These are phyloP conservation scores for Athripsodes cinereus DNA, from an alignment of 2,888 invertebrate genomes.

Conservation along the genomic window DNA sequence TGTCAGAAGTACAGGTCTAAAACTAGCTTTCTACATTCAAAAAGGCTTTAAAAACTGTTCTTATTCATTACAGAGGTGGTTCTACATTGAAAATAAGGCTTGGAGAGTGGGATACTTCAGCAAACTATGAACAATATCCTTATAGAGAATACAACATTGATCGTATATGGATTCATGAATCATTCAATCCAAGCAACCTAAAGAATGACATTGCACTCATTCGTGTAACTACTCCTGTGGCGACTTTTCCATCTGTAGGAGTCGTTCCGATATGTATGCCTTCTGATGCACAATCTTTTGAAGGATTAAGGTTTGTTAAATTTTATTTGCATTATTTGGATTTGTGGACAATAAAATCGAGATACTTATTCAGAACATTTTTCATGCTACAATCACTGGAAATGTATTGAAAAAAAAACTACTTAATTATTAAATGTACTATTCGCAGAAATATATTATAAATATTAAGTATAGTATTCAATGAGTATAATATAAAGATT, in stretches of 20 bases:
- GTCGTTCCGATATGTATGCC: conserved; percentile 60
- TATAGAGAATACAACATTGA: conserved; percentile 56
- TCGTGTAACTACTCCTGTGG: conserved; percentile 54
- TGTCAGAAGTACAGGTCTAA: too few species aligned
- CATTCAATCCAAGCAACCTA: conserved; percentile 64
- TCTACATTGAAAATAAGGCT: conserved; percentile 57
- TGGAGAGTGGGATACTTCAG: conserved; percentile 70
- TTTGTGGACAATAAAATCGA: too few species aligned
- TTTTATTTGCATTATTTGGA: too few species aligned
- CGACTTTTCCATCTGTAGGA: conserved; percentile 46
- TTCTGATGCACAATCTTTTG: conserved; percentile 37
- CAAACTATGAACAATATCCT: conserved; percentile 57
- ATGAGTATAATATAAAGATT: too few species aligned
- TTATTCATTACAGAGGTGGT: conserved; percentile 27
- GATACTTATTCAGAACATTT: too few species aligned
- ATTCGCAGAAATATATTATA: too few species aligned
- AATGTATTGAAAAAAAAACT: too few species aligned
- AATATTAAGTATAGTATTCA: too few species aligned
- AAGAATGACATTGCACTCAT: conserved; percentile 79
- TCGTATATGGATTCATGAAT: conserved; percentile 56
- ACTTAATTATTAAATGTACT: too few species aligned
- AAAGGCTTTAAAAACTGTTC: too few species aligned
- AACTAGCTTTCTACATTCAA: too few species aligned
- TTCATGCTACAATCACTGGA: too few species aligned
- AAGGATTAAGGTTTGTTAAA: conserved; percentile 45